These are phyloP conservation scores for Eulemur rubriventer DNA, from an alignment of 2,797 vertebrate species.

Conservation along the genomic window DNA sequence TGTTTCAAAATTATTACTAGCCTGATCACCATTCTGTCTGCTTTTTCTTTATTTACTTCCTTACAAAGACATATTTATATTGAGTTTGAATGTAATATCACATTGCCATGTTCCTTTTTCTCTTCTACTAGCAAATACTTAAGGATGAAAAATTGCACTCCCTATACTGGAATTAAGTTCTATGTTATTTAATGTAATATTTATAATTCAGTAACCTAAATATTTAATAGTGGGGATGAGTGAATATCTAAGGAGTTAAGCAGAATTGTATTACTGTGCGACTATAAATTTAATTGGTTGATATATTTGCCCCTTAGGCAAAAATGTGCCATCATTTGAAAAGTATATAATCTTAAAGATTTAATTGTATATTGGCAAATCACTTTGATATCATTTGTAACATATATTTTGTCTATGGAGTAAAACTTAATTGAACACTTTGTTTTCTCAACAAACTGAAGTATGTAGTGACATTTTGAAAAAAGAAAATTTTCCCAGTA, in stretches of 20 bases:
- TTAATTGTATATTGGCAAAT: conserved; percentile 30
- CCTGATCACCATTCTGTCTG: neutral
- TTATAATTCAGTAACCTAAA: conserved; percentile 10
- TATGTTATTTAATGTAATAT: conserved; percentile 18
- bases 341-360: neutral
- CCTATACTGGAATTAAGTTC: neutral
- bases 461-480: neutral
- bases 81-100: neutral
- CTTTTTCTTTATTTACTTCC: neutral
- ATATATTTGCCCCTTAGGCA: neutral
- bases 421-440: neutral
- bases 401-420: conserved; percentile 4
- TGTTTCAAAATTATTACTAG: neutral
- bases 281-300: neutral
- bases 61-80: neutral
- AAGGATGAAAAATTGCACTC: neutral
- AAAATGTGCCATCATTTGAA: conserved; percentile 29
- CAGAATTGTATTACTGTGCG: neutral
- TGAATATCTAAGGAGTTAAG: neutral
- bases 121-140: neutral
- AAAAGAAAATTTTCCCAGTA: conserved; percentile 22
- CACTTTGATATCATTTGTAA: neutral
- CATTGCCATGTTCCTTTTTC: neutral
- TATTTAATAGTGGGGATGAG: neutral
- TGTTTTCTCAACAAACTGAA: conserved; percentile 5